A percentile compares a stretch with the other conserved stretches of the same genome.
Conservation (phyloP, 2,888 invertebrate genomes). For the Hydriomena furcata region DNA sequence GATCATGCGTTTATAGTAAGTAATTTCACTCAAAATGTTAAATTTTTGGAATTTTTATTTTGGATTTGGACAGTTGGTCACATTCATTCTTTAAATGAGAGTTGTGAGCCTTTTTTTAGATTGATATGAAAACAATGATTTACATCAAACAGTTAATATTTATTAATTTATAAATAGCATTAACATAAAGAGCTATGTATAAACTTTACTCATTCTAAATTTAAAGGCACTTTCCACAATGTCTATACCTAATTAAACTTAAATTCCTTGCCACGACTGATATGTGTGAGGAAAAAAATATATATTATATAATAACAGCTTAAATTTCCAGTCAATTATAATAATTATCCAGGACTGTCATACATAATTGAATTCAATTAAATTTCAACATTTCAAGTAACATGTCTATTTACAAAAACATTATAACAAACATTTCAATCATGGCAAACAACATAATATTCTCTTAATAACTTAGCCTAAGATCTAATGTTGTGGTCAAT, state of each 20-base stretch:
- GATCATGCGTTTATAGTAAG: too few relatives aligned
- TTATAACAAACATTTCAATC: constrained; percentile 29
- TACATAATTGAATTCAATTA: constrained; percentile 15
- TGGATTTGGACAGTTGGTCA: too few relatives aligned
- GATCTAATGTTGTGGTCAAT: constrained; percentile 57
- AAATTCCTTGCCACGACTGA: constrained; percentile 68
- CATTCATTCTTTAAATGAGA: too few relatives aligned
- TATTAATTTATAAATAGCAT: constrained; percentile 82
- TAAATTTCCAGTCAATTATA: not conserved
- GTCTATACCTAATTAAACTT: constrained; percentile 66
- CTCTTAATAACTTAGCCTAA: constrained; percentile 39
- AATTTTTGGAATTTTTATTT: too few relatives aligned
- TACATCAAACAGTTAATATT: constrained; percentile 83
- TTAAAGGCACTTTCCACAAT: constrained; percentile 83
- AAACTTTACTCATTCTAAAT: constrained; percentile 81
- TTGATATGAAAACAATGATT: constrained; percentile 49
- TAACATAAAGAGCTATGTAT: constrained; percentile 83
- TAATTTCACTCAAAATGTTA: too few relatives aligned
- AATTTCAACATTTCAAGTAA: constrained; percentile 25
- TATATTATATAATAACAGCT: constrained; percentile 18
- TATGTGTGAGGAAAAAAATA: constrained; percentile 37
- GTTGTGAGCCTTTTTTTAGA: too few relatives aligned
- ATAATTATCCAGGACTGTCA: constrained; percentile 11
- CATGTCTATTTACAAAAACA: constrained; percentile 31
- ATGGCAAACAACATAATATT: constrained; percentile 49